Evolutionary conservation across 2,888 invertebrate genomes (phyloP).

Genomic region (Oconnorella tubifera): DNA sequence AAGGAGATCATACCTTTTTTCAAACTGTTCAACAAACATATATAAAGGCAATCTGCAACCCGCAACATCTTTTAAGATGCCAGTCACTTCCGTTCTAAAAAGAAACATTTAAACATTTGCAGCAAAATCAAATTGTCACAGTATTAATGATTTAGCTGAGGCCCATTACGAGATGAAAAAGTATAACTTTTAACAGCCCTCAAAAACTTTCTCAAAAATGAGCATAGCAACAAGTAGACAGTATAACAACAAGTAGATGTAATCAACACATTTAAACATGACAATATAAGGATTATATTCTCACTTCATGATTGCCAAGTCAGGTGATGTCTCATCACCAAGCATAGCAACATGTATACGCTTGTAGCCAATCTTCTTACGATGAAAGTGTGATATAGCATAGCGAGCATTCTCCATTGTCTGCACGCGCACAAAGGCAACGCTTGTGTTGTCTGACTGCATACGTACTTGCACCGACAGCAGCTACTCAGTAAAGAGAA

Average conservation of each 20-base stretch:
- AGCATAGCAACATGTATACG: conserved; percentile 66
- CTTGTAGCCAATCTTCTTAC: conserved; percentile 75
- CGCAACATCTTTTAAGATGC: conserved; percentile 72
- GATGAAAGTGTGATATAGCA: conserved; percentile 78
- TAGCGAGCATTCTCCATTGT: conserved; percentile 66
- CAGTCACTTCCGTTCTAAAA: conserved; percentile 70
- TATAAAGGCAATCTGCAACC: conserved; percentile 72
- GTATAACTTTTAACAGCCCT: too few species aligned
- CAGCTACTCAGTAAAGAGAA: conserved; percentile 51
- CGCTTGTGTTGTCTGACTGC: conserved; percentile 67
- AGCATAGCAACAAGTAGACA: too few species aligned
- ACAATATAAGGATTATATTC: too few species aligned
- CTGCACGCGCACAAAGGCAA: conserved; percentile 70
- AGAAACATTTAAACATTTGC: too few species aligned
- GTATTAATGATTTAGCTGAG: too few species aligned
- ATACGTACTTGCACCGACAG: conserved; percentile 64
- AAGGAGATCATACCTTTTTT: too few species aligned
- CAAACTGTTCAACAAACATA: conserved; percentile 77
- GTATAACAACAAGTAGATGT: too few species aligned
- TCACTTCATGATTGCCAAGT: too few species aligned
- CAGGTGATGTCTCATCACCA: not conserved
- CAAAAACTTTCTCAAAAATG: too few species aligned
- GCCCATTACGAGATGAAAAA: too few species aligned
- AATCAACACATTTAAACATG: too few species aligned
- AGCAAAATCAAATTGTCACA: too few species aligned